Evolutionary conservation across 2,113 vertebrate genomes (phyloP), one percentile per base, ranked within the genome.

Genomic region (Theropithecus gelada): DNA sequence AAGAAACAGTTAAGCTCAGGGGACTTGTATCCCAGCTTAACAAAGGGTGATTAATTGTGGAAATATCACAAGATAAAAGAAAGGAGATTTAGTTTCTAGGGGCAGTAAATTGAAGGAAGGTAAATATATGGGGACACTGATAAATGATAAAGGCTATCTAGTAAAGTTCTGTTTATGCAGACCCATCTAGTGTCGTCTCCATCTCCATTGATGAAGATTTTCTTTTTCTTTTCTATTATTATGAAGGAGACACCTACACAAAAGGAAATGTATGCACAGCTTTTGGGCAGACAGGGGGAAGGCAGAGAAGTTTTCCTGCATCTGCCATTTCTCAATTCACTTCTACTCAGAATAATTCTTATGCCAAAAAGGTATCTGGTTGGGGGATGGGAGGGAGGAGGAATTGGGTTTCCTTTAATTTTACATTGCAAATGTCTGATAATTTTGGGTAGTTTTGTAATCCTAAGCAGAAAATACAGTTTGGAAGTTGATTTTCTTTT

Each of bases 401-500:
- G 27, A 64, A 6, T 64, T 32, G 27, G 61, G 13, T 64, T 64
- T 27, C 30, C 27, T 52, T 59, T 82, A 22, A 94, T 30, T 52
- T 93, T 8, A 40, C 5, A 40, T 43, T 43, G 6, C 2, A 92
- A 72, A 79, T 55, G 10, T 6, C 5, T 50, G 68, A 50, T 76
- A 70, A n/a, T 35, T 45, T 1, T 59, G 18, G 10, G 2, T n/a
- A 61, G 6, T 59, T 66, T 75, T 66, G 57, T 55, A 30, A 59
- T 45, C 70, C 32, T 61, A 87, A 73, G 10, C 18, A 35, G 16
- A 5, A 61, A 75, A 30, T 75, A 0, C 1, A 85, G 13, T 48
- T 76, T 40, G 27, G 12, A 78, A 79, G 16, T 94, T 75, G 3
- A 76, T 81, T 92, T 89, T 61, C 92, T 73, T 96, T 96, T 55